phyloP scores from a whole-genome alignment of 2,797 vertebrate species.

The Falco peregrinus region DNA sequence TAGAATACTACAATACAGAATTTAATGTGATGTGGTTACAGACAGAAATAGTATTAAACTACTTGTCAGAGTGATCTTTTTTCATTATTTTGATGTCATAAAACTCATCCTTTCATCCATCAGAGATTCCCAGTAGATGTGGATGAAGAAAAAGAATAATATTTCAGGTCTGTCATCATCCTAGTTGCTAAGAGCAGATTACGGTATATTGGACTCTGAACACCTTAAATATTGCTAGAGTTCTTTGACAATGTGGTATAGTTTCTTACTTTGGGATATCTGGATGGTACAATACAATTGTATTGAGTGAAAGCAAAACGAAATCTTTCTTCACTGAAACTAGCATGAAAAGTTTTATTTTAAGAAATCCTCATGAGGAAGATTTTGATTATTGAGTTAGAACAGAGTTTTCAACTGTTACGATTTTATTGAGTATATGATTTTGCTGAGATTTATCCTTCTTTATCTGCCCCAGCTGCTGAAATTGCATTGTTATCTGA shows the following conservation, averaged over 20 bases:
- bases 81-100: slow-evolving; percentile 10
- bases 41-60: background rate
- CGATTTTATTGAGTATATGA: background rate
- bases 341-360: background rate
- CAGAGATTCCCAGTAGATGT: background rate
- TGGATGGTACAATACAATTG: background rate
- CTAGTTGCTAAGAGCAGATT: background rate
- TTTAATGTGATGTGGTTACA: background rate
- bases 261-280: background rate
- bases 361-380: background rate
- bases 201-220: background rate
- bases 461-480: background rate
- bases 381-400: background rate
- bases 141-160: background rate
- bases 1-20: background rate
- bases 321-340: background rate
- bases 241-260: background rate
- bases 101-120: background rate
- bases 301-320: background rate
- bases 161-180: background rate
- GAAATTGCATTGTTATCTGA: slow-evolving; percentile 3
- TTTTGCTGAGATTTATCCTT: slow-evolving; percentile 8
- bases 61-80: background rate
- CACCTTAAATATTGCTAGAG: background rate
- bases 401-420: background rate